Conservation (phyloP, 1,140 invertebrate species). For the Procambarus virginalis region DNA sequence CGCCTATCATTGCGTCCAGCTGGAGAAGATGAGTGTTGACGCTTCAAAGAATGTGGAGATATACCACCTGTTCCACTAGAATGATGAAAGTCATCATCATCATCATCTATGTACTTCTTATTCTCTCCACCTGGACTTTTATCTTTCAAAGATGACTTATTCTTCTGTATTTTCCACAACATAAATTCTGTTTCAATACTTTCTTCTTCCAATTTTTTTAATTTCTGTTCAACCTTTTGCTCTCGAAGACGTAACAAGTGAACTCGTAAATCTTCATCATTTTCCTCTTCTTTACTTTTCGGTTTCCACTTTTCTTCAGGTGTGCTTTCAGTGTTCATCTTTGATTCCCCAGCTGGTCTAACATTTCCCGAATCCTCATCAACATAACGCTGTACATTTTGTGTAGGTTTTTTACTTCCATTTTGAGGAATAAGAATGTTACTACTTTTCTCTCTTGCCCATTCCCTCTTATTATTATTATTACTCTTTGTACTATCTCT, state of each 20-base stretch:
- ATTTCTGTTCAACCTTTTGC: slow-evolving; percentile 48
- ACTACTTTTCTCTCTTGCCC: background rate
- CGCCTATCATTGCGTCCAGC: background rate
- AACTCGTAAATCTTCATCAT: slow-evolving; percentile 45
- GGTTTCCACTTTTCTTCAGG: background rate
- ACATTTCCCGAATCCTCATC: background rate
- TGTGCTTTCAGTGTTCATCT: background rate
- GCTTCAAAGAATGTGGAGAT: background rate
- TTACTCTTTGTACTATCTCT: background rate
- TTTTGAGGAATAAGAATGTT: background rate
- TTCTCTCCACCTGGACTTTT: background rate
- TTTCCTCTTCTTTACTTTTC: slow-evolving; percentile 16
- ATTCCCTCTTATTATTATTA: background rate
- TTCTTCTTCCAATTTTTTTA: slow-evolving; percentile 45
- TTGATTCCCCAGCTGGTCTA: background rate
- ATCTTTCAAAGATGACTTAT: background rate
- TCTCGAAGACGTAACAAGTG: slow-evolving; percentile 48
- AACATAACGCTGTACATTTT: background rate
- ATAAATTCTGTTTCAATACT: slow-evolving; percentile 53
- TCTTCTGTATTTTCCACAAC: slow-evolving; percentile 35
- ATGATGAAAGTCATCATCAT: background rate
- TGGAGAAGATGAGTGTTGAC: background rate
- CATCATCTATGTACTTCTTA: background rate
- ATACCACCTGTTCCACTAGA: background rate
- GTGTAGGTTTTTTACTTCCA: background rate